Conservation (phyloP, 1,140 invertebrate genomes). For the Bombus vancouverensis region DNA sequence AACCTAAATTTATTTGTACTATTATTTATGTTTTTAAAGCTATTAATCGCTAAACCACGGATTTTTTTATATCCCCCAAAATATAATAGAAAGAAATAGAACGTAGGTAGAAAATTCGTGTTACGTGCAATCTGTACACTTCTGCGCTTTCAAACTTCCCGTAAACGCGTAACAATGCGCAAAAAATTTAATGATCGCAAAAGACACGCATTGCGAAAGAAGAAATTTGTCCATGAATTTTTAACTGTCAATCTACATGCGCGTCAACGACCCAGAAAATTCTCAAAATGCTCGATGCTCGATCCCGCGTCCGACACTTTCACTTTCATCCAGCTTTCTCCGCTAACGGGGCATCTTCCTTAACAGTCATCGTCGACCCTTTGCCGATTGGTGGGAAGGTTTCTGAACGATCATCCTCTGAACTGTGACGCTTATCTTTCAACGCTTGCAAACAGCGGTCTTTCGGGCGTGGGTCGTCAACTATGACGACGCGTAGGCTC, state of each 20-base stretch:
- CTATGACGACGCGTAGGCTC: constrained; percentile 41
- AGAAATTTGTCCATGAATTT: not conserved
- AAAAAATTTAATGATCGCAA: no score
- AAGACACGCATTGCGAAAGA: not conserved
- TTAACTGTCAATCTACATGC: not conserved
- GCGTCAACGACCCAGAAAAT: not conserved
- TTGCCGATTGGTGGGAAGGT: not conserved
- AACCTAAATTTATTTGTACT: no score
- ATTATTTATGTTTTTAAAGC: no score
- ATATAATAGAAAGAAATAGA: no score
- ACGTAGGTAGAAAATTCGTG: no score
- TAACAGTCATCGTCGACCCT: not conserved
- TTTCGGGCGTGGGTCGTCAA: constrained; percentile 24
- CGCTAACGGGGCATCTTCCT: not conserved
- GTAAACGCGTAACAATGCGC: no score
- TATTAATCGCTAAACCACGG: no score
- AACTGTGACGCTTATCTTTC: not conserved
- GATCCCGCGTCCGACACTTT: constrained; percentile 7
- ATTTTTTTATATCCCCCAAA: no score
- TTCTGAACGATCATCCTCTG: not conserved
- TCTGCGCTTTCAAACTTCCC: no score
- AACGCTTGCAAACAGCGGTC: not conserved
- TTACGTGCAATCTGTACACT: no score
- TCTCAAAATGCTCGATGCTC: not conserved
- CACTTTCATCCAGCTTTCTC: constrained; percentile 30